A percentile compares a stretch with the other conserved stretches of the same genome.
Conservation (phyloP, 2,888 invertebrate species). For the Pedicia rivosa region DNA sequence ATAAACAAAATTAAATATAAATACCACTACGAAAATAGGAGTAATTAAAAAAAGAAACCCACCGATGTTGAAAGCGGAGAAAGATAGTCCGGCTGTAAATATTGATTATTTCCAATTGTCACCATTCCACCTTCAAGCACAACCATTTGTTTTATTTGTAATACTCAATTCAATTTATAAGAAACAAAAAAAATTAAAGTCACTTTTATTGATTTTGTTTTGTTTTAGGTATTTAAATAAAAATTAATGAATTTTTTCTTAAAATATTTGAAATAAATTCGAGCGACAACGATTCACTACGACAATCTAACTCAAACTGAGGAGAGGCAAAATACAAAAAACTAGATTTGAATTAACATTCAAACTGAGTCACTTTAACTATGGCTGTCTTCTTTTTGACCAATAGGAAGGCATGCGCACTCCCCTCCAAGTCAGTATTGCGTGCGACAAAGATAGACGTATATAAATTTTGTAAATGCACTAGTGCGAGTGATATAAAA, state of each 20-base stretch:
- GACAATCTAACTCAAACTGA: too few relatives aligned
- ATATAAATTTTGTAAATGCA: background rate
- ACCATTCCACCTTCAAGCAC: conserved; percentile 83
- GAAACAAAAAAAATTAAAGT: too few relatives aligned
- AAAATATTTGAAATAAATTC: too few relatives aligned
- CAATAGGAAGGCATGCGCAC: conserved; percentile 31
- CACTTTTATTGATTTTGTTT: too few relatives aligned
- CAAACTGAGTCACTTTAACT: too few relatives aligned
- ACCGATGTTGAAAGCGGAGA: conserved; percentile 83
- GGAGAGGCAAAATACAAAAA: too few relatives aligned
- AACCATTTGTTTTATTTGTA: conserved; percentile 50
- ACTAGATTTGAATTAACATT: too few relatives aligned
- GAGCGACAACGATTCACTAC: too few relatives aligned
- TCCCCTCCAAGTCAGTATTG: conserved; percentile 4
- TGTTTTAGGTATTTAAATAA: too few relatives aligned
- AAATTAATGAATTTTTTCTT: too few relatives aligned
- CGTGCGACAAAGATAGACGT: background rate
- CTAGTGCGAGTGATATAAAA: background rate
- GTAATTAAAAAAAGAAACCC: conserved; percentile 33
- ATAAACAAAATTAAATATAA: conserved; percentile 38
- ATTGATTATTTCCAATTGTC: conserved; percentile 79
- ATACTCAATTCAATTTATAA: too few relatives aligned
- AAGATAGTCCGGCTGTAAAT: conserved; percentile 90
- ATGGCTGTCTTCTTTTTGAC: conserved; percentile 11
- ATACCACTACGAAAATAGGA: too few relatives aligned